These are phyloP conservation scores for Chloroceryle amazona DNA, from an alignment of 2,797 vertebrate genomes.

Conservation along the genomic window DNA sequence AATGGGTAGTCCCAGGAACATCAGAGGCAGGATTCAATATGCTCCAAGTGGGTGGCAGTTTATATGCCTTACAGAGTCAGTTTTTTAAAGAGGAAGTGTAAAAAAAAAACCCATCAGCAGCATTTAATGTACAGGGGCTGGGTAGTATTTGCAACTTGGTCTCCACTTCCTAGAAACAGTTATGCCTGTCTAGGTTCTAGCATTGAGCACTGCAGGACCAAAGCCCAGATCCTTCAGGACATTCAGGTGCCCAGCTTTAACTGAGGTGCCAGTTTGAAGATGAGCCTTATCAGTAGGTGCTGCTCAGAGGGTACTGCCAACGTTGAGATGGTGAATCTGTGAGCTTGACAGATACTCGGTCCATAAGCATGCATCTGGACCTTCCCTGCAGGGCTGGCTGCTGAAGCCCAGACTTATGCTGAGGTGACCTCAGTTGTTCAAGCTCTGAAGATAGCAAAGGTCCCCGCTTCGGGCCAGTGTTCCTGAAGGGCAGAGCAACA, in stretches of 20 bases:
- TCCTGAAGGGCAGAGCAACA: background rate
- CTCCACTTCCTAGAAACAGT: background rate
- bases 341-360: background rate
- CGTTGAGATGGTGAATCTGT: background rate
- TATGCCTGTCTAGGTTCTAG: background rate
- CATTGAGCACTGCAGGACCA: background rate
- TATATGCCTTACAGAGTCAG: background rate
- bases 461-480: background rate
- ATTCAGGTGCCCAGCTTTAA: background rate
- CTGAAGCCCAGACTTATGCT: background rate
- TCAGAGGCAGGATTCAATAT: conserved; percentile 32
- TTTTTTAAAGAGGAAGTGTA: conserved; percentile 6
- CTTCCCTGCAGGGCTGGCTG: background rate
- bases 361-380: background rate
- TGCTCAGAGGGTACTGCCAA: background rate
- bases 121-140: background rate
- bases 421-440: background rate
- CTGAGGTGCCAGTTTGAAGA: background rate
- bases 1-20: conserved; percentile 4
- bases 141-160: background rate
- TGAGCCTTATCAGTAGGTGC: background rate
- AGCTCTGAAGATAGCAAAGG: background rate
- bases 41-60: conserved; percentile 30
- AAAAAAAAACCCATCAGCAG: background rate
- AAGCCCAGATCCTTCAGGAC: background rate